phyloP scores from a whole-genome alignment of 2,888 invertebrate genomes.

The Chironomus riparius region DNA sequence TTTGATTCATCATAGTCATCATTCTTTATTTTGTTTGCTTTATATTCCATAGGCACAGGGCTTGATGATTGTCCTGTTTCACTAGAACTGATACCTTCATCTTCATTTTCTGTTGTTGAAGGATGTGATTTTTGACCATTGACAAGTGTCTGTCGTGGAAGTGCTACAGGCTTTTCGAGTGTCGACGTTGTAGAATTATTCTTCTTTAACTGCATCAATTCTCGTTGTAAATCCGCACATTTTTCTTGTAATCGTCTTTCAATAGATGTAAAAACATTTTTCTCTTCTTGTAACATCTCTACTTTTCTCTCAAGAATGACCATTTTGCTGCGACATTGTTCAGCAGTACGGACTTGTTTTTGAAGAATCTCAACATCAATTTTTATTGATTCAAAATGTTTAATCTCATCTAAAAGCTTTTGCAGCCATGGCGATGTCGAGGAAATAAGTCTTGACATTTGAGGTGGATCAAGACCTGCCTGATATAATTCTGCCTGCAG shows the following conservation, averaged over 20 bases:
- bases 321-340: conserved; percentile 60
- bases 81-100: conserved; percentile 81
- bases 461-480: conserved; percentile 60
- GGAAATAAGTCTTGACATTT: conserved; percentile 47
- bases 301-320: conserved; percentile 61
- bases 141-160: conserved; percentile 37
- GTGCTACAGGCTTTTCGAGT: conserved; percentile 38
- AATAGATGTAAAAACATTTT: conserved; percentile 60
- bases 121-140: conserved; percentile 32
- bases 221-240: conserved; percentile 64
- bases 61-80: conserved; percentile 62
- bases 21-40: conserved; percentile 20
- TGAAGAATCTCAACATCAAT: conserved; percentile 71
- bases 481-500: conserved; percentile 78
- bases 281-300: conserved; percentile 70
- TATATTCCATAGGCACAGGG: conserved; percentile 51
- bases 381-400: conserved; percentile 65
- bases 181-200: conserved; percentile 33
- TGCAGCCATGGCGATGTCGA: conserved; percentile 56
- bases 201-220: conserved; percentile 48
- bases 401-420: conserved; percentile 57
- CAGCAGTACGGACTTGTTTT: conserved; percentile 58
- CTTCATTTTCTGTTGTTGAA: conserved; percentile 70
- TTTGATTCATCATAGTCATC: conserved; percentile 49
- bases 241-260: conserved; percentile 67